Conservation (phyloP, 2,113 vertebrate species). For the Calidris pugnax region DNA sequence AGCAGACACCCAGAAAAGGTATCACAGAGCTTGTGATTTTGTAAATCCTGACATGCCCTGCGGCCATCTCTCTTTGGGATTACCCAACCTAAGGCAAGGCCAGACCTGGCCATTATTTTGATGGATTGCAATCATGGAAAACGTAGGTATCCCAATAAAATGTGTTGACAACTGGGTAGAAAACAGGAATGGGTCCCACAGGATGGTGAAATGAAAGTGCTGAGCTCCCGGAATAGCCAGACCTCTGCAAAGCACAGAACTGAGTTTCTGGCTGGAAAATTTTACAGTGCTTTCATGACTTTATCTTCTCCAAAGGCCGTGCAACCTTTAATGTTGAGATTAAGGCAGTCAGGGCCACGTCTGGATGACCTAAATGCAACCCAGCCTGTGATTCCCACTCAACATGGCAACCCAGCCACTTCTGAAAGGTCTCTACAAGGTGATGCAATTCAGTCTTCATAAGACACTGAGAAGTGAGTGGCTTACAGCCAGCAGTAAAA, state of each 20-base stretch:
- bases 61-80: background rate
- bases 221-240: background rate
- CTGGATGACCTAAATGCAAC: background rate
- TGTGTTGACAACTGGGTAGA: background rate
- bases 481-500: background rate
- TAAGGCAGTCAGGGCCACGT: background rate
- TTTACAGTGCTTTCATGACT: background rate
- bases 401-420: background rate
- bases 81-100: background rate
- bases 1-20: background rate
- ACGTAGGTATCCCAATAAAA: conserved; percentile 22
- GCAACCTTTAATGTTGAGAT: background rate
- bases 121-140: conserved; percentile 29
- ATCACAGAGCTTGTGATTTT: background rate
- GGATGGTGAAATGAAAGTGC: background rate
- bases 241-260: background rate
- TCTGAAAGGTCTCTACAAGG: background rate
- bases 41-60: background rate
- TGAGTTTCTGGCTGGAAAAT: background rate
- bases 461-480: background rate
- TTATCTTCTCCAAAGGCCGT: background rate
- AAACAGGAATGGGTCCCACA: background rate
- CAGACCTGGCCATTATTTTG: conserved; percentile 15
- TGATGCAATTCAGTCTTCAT: background rate
- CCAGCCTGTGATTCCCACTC: background rate